Base-by-base conservation (phyloP, 2,113 vertebrate genomes). In the Gallinago paraguaiae region DNA sequence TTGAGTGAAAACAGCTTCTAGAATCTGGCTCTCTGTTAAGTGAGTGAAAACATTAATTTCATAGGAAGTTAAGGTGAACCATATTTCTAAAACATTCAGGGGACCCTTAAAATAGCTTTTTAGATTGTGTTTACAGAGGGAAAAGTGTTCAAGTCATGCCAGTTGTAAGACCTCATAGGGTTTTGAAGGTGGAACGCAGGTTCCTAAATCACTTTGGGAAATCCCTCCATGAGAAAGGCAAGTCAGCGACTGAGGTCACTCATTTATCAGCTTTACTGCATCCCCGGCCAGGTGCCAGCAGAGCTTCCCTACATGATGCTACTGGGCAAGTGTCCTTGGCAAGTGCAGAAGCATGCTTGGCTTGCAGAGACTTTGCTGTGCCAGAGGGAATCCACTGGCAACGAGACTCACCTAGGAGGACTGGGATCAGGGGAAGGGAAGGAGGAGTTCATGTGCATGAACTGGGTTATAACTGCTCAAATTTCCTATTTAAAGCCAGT, bases 261-360 rank as follows among this genome's bases (percentile, higher is more conserved):
- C 3, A 0, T 8, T 72, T 16, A 33, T 90, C 91, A 86, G 71
- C 37, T 90, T 23, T 92, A 69, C 90, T 82, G 96, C 90, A 96
- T 79, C 70, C 88, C 88, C 85, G 75, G 92, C 70, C 43, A 31
- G 30, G 9, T 60, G 82, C 93, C 95, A 88, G 27, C 41, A 37
- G 50, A 19, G 41, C 30, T 90, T 92, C 91, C 75, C 76, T 70
- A 43, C 9, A 11, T 4, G 35, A 33, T 30, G 65, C 59, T 84
- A 8, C 57, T 68, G 90, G 65, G 63, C 18, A 10, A 72, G 30
- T 7, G 74, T 87, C 87, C 78, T 95, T 93, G 78, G 90, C 20
- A 4, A 35, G 51, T 67, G 41, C 30, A 50, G 50, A 84, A 63
- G n/a, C 51, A 83, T 37, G 2, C 23, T 74, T 59, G 74, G 56